These are phyloP conservation scores for Dioctria linearis DNA, from an alignment of 2,888 invertebrate genomes.

Conservation along the genomic window DNA sequence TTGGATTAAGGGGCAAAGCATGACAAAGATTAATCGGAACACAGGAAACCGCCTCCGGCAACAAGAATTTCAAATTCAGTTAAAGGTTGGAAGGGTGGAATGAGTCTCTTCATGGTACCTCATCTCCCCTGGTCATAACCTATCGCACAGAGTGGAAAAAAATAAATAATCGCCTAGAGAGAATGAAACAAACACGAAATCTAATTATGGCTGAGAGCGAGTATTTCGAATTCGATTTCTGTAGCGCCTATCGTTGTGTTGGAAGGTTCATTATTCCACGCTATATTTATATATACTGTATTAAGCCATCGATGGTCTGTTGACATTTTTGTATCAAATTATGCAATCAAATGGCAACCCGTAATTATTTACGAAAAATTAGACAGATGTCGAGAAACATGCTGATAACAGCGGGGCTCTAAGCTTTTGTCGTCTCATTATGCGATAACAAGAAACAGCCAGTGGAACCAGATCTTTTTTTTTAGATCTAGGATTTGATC, in stretches of 20 bases:
- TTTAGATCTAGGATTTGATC: background rate
- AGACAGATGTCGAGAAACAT: conserved; percentile 60
- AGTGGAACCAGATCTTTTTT: background rate
- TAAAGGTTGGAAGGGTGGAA: conserved; percentile 23
- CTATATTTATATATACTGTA: background rate
- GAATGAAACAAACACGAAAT: conserved; percentile 42
- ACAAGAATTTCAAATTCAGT: conserved; percentile 50
- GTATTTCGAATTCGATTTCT: conserved; percentile 13
- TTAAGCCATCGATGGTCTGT: conserved; percentile 32
- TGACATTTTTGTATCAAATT: conserved; percentile 58
- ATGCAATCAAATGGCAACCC: conserved; percentile 58
- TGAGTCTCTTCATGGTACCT: background rate
- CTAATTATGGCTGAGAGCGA: conserved; percentile 31
- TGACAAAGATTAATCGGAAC: conserved; percentile 54
- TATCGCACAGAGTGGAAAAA: background rate
- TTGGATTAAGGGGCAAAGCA: conserved; percentile 12
- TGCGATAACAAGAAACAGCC: conserved; percentile 7
- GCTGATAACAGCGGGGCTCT: conserved; percentile 51
- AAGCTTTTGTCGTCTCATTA: conserved; percentile 4
- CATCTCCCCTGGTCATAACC: background rate
- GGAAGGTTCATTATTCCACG: background rate
- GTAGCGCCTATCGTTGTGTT: background rate
- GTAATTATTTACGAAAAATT: conserved; percentile 60
- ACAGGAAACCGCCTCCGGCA: conserved; percentile 53
- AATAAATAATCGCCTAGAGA: conserved; percentile 18